A percentile compares a stretch with the other conserved stretches of the same genome.
These are phyloP conservation scores for Chunga burmeisteri DNA, from an alignment of 2,113 vertebrate genomes.

Conservation along the genomic window DNA sequence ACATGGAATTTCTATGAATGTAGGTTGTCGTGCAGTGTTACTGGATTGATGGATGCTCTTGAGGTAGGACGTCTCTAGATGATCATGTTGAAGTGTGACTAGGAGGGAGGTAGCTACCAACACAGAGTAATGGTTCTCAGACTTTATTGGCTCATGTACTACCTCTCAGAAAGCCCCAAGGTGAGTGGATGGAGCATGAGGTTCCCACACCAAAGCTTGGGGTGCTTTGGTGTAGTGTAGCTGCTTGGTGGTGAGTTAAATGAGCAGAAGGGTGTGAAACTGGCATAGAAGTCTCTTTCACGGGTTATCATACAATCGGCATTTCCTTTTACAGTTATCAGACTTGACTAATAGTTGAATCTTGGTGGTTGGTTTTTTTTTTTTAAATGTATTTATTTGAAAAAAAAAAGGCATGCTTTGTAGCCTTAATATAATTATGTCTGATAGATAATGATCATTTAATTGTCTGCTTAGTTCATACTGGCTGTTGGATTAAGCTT, in stretches of 20 bases:
- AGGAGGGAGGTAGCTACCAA: not conserved
- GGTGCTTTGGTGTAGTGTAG: not conserved
- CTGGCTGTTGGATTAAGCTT: not conserved
- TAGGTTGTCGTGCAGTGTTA: not conserved
- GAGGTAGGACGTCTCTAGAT: not conserved
- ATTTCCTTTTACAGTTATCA: not conserved
- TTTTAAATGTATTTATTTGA: not conserved
- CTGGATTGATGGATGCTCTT: not conserved
- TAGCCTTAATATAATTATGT: not conserved
- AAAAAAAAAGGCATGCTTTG: not conserved
- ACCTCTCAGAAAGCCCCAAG: not conserved
- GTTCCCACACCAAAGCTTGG: not conserved
- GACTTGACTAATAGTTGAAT: not conserved
- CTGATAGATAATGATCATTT: not conserved
- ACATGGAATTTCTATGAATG: not conserved
- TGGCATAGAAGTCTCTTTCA: not conserved
- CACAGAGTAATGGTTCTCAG: not conserved
- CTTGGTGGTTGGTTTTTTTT: not conserved
- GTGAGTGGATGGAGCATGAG: not conserved
- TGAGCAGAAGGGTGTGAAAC: not conserved
- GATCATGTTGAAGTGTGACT: accelerated
- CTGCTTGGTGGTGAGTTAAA: not conserved
- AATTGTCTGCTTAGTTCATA: not conserved
- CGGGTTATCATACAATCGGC: not conserved
- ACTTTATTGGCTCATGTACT: not conserved